A percentile compares a stretch with the other conserved stretches of the same genome.
phyloP scores from a whole-genome alignment of 2,113 vertebrate genomes.

The Pundamilia nyererei region DNA sequence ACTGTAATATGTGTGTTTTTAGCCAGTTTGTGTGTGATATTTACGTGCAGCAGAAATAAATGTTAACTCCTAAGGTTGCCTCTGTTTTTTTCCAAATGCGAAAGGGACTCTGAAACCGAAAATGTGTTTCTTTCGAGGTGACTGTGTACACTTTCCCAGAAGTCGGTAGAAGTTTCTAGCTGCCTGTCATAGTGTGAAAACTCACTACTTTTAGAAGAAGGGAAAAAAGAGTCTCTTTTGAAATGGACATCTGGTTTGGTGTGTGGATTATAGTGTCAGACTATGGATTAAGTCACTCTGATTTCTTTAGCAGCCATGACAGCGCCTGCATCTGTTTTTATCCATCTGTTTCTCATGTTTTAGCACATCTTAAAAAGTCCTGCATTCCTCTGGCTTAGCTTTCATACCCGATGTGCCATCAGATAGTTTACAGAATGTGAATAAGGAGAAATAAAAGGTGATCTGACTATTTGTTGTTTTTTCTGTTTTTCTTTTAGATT shows the following conservation, averaged over 20 bases:
- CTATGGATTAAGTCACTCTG: constrained; percentile 56
- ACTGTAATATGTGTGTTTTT: neutral
- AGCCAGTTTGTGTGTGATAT: neutral
- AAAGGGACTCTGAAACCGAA: neutral
- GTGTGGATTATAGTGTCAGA: constrained; percentile 54
- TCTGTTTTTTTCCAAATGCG: neutral
- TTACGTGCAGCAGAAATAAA: neutral
- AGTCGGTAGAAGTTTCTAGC: constrained; percentile 41
- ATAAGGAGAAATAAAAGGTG: neutral
- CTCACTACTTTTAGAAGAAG: neutral
- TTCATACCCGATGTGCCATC: neutral
- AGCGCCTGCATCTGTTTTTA: constrained; percentile 58
- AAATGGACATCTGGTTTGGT: constrained; percentile 35
- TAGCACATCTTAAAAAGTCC: constrained; percentile 36
- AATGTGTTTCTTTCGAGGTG: neutral
- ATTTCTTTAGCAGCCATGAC: constrained; percentile 50
- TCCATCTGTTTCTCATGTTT: constrained; percentile 58
- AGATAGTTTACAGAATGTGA: neutral
- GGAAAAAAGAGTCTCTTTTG: neutral
- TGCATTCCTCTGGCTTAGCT: constrained; percentile 13
- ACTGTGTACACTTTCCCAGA: neutral
- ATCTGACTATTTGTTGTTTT: neutral
- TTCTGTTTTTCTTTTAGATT: constrained; percentile 37
- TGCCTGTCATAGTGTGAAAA: constrained; percentile 3
- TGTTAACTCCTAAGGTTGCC: constrained; percentile 7